phyloP scores from a whole-genome alignment of 2,797 vertebrate genomes.

The Phaenicophaeus curvirostris region DNA sequence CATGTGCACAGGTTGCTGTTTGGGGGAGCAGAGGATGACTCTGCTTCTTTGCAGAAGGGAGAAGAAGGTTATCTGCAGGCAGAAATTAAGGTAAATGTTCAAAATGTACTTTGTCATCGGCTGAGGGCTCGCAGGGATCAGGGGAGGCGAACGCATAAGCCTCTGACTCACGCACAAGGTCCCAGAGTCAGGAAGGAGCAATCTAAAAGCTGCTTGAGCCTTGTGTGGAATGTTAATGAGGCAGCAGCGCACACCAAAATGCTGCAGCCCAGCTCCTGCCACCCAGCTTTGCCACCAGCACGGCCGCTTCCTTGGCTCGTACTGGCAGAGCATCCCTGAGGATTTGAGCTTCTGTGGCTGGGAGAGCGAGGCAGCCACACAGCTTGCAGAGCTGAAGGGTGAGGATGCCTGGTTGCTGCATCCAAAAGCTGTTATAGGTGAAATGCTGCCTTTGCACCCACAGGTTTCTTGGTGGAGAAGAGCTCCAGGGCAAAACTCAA shows the following conservation, averaged over 20 bases:
- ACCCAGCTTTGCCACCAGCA: not conserved
- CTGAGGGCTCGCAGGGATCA: not conserved
- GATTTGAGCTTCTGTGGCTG: not conserved
- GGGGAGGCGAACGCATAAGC: not conserved
- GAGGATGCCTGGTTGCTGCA: rapidly evolving
- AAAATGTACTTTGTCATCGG: not conserved
- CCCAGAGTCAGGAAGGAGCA: conserved; percentile 25
- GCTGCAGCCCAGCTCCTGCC: not conserved
- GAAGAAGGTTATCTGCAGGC: not conserved
- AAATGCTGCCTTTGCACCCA: rapidly evolving
- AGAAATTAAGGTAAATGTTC: not conserved
- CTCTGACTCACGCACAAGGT: not conserved
- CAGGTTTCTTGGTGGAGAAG: not conserved
- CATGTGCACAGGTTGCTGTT: rapidly evolving
- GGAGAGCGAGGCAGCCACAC: not conserved
- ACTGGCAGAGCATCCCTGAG: not conserved
- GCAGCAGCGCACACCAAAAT: not conserved
- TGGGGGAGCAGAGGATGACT: not conserved
- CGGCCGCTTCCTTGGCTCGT: not conserved
- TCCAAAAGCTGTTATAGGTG: too few species aligned
- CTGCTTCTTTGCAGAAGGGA: not conserved
- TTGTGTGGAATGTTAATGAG: conserved; percentile 20
- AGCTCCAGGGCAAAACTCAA: not conserved
- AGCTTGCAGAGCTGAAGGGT: not conserved
- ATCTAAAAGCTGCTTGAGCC: conserved; percentile 4